Base-by-base conservation (phyloP, 2,888 invertebrate genomes). In the Dolichomitus sp. region DNA sequence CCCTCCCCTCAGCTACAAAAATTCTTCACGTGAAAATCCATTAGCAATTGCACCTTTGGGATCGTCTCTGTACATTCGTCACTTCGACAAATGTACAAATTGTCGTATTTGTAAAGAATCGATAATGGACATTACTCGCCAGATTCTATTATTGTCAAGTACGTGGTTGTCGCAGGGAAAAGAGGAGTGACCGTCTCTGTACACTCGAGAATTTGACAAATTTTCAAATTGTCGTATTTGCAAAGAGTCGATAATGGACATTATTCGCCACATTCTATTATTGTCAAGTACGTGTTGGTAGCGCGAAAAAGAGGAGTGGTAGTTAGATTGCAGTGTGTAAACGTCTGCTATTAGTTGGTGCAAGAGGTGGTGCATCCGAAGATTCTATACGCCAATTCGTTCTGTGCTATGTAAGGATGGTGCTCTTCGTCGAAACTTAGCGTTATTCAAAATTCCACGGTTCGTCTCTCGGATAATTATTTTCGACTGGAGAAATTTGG, bases 401-500 rank as follows among this genome's bases (percentile, higher is more conserved):
- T 63, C 52, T 57, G 37, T 50, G 17, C 59, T 2, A 37, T 23
- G 45, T 48, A 42, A 17, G 50, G 65, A 78, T 72, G 23, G 68
- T 63, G 65, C 45, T 17, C 9, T 37, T 65, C 37, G 78, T 54
- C 65, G 45, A 74, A 65, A 61, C 61, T 48, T 37, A 19, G 59
- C 54, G 17, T 69, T 72, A 52, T 78, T 78, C 59, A 42, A 70
- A 78, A 84, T 84, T 73, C 59, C 73, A 84, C 70, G 80, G 52
- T 75, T 81, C 78, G 80, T 84, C 77, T 37, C 59, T 48, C 73
- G 61, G 76, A 61, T 84, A 80, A 83, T 84, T 83, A 83, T 72
- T 78, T 30, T 61, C 37, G 63, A 59, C 27, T 54, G 19, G 37
- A 68, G 17, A 79, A 74, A 73, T 50, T 76, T 63, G 66, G 48